Evolutionary conservation across 2,888 invertebrate species (phyloP).

Genomic region (Thymelicus lineola): DNA sequence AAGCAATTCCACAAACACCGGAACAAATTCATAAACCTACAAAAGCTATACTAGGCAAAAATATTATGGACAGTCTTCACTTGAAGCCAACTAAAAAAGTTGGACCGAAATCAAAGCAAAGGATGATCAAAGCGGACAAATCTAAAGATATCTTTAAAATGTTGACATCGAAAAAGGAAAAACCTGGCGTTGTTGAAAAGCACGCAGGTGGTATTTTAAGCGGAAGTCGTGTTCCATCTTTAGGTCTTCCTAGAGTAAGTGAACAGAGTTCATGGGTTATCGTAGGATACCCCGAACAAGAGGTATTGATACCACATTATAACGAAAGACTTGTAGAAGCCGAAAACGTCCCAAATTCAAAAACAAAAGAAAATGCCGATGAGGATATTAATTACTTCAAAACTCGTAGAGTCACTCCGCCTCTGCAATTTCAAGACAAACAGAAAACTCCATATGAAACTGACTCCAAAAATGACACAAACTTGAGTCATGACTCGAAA

Average conservation of each 20-base stretch:
- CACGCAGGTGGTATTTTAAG: constrained; percentile 71
- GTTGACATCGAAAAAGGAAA: constrained; percentile 73
- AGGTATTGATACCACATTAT: constrained; percentile 74
- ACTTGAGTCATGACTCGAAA: constrained; percentile 74
- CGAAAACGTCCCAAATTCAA: constrained; percentile 58
- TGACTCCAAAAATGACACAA: constrained; percentile 65
- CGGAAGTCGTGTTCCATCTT: constrained; percentile 74
- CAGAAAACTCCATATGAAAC: constrained; percentile 66
- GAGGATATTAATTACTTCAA: constrained; percentile 57
- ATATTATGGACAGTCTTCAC: constrained; percentile 79
- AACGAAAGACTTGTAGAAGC: constrained; percentile 72
- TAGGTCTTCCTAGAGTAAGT: constrained; percentile 72
- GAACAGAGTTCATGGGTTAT: constrained; percentile 76
- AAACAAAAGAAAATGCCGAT: constrained; percentile 54
- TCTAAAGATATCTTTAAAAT: constrained; percentile 71
- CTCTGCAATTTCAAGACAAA: constrained; percentile 79
- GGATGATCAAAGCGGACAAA: constrained; percentile 67
- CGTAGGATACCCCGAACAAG: constrained; percentile 72
- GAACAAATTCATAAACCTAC: constrained; percentile 71
- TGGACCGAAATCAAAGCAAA: constrained; percentile 78
- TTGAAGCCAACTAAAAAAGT: constrained; percentile 77
- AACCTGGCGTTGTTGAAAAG: constrained; percentile 60
- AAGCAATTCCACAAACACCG: constrained; percentile 52
- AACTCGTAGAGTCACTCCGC: constrained; percentile 71
- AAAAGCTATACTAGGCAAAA: constrained; percentile 76